Base-by-base conservation (phyloP, 2,888 invertebrate genomes). In the Erynnis tages region DNA sequence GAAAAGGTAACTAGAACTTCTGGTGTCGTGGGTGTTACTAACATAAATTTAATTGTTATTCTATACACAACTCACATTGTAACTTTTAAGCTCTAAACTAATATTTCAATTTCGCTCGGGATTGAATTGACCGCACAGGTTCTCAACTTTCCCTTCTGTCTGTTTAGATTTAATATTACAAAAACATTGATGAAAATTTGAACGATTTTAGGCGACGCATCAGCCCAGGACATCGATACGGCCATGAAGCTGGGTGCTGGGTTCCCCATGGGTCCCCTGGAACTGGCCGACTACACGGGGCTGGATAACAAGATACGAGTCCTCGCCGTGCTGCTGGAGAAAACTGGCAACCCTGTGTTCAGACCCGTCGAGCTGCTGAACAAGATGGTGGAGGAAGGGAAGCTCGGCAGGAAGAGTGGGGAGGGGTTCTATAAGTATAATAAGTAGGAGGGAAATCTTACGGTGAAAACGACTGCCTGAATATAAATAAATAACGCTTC, bases 221-320 rank as follows among this genome's bases (percentile, higher is more conserved):
- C 93, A 2, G 91, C 93, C 0, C 81, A 90, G 55, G 97, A 97
- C 77, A 95, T 97, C 54, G 97, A 97, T 68, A 93, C 91, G 5
- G 97, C 96, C 0, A 97, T 97, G 97, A 97, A 96, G 76, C 84
- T 97, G 1, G 97, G 97, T 4, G 96, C 96, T 8, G 94, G 95
- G 0, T 93, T 96, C 78, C 97, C 97, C 3, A 97, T 97, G 97
- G 97, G 97, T 2, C 97, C 97, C 0, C 91, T 97, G 57, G 96
- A 96, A 79, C 82, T 97, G 35, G 85, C 92, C 1, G 96, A 97
- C 84, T 96, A 94, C 76, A 94, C 95, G 0, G 97, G 97, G 0
- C 84, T 95, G 8, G 97, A 97, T 73, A 96, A 95, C 3, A 92
- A 91, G 54, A 86, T 92, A 67, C 92, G 91, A 19, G 67, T 83